These are phyloP conservation scores for Mystacides longicornis DNA, from an alignment of 2,888 invertebrate species.

Conservation along the genomic window DNA sequence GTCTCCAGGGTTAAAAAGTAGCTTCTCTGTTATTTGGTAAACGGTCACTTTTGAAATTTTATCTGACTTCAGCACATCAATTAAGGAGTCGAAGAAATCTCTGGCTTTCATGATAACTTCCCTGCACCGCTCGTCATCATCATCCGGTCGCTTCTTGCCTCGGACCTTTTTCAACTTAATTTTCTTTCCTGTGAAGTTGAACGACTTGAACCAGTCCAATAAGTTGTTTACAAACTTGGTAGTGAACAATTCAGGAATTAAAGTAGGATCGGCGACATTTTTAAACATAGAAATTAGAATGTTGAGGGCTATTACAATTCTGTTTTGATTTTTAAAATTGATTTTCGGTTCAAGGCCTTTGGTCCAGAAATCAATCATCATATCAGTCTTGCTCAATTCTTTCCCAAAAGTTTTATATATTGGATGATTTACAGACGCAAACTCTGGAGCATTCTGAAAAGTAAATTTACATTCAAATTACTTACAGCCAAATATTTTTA, in stretches of 20 bases:
- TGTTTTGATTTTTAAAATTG: conserved; percentile 46
- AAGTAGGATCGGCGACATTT: conserved; percentile 41
- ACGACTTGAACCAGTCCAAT: conserved; percentile 54
- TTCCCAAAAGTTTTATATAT: conserved; percentile 54
- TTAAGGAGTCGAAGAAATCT: conserved; percentile 45
- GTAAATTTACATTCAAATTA: conserved; percentile 12
- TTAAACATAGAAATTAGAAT: conserved; percentile 51
- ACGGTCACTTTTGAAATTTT: conserved; percentile 45
- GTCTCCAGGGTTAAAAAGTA: conserved; percentile 62
- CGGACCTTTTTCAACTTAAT: conserved; percentile 34
- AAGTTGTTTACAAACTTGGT: conserved; percentile 58
- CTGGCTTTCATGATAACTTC: conserved; percentile 50
- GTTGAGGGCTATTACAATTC: conserved; percentile 53
- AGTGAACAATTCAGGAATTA: conserved; percentile 53
- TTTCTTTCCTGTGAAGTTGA: conserved; percentile 51
- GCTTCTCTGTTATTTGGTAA: conserved; percentile 52
- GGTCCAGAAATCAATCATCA: conserved; percentile 50
- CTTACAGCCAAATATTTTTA: no score
- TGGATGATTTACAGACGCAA: conserved; percentile 54
- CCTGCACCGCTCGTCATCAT: conserved; percentile 44
- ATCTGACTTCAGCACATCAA: conserved; percentile 44
- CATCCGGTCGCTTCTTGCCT: conserved; percentile 29
- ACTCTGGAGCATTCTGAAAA: conserved; percentile 53
- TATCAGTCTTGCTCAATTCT: conserved; percentile 46
- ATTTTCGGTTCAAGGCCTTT: conserved; percentile 43